Conservation (phyloP, 2,797 vertebrate genomes). For the Acrossocheilus fasciatus region DNA sequence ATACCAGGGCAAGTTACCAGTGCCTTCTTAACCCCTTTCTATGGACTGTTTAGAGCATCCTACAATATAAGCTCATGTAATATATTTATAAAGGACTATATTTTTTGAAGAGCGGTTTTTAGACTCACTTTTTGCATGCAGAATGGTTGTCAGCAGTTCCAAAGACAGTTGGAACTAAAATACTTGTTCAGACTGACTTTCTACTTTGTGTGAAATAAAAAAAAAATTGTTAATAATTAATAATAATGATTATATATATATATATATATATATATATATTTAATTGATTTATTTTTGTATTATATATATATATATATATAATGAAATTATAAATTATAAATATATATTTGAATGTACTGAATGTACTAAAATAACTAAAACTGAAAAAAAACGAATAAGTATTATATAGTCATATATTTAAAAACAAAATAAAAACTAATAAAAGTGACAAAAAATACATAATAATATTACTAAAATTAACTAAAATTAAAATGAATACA, state of each 20-base stretch:
- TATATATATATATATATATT: too few species aligned
- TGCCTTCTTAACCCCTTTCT: constrained; percentile 17
- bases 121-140: not conserved
- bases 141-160: not conserved
- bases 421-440: not conserved
- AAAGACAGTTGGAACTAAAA: not conserved
- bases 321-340: too few species aligned
- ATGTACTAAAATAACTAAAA: too few species aligned
- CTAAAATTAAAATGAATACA: not conserved
- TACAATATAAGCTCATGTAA: not conserved
- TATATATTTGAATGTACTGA: too few species aligned
- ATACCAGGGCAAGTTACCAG: constrained; percentile 37
- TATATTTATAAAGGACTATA: not conserved
- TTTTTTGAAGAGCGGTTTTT: not conserved
- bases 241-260: too few species aligned
- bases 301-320: too few species aligned
- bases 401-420: not conserved
- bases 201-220: not conserved
- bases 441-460: not conserved
- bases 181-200: not conserved
- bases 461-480: not conserved
- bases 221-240: too few species aligned
- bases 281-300: too few species aligned
- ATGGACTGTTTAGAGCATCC: not conserved
- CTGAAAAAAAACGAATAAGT: too few species aligned